Conservation (phyloP, 2,797 vertebrate genomes). For the Malacoraja senta region DNA sequence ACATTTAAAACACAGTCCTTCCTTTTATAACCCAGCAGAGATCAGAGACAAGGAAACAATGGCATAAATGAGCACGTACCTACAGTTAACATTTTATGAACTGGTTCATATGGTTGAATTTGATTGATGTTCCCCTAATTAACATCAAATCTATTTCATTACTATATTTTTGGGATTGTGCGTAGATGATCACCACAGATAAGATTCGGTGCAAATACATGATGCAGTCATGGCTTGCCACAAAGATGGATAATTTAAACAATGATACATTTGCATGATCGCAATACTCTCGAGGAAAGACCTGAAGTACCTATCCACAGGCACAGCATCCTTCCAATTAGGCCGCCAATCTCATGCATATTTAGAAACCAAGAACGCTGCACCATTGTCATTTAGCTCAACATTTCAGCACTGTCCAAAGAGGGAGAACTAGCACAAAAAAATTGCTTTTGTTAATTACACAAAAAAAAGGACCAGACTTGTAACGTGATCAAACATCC, state of each 20-base stretch:
- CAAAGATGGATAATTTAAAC: conserved; percentile 1
- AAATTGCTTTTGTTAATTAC: neutral
- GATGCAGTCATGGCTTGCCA: neutral
- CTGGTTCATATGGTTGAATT: neutral
- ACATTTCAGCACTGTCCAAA: neutral
- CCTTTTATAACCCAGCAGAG: neutral
- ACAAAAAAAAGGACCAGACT: neutral
- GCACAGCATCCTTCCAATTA: conserved; percentile 11
- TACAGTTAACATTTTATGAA: neutral
- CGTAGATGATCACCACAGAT: neutral
- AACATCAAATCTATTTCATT: neutral
- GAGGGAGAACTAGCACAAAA: neutral
- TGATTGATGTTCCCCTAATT: neutral
- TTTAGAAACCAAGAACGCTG: conserved; percentile 10
- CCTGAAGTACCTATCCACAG: neutral
- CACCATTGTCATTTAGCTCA: conserved; percentile 9
- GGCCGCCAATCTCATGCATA: conserved; percentile 11
- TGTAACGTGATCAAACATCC: neutral
- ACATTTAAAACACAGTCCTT: too few relatives aligned
- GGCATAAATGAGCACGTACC: neutral
- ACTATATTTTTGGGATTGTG: neutral
- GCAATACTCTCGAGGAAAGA: conserved; percentile 2
- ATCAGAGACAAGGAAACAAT: neutral
- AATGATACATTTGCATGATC: conserved; percentile 12
- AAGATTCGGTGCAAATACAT: neutral